Conservation (phyloP, 2,888 invertebrate species). For the Eucera pruinosa region DNA sequence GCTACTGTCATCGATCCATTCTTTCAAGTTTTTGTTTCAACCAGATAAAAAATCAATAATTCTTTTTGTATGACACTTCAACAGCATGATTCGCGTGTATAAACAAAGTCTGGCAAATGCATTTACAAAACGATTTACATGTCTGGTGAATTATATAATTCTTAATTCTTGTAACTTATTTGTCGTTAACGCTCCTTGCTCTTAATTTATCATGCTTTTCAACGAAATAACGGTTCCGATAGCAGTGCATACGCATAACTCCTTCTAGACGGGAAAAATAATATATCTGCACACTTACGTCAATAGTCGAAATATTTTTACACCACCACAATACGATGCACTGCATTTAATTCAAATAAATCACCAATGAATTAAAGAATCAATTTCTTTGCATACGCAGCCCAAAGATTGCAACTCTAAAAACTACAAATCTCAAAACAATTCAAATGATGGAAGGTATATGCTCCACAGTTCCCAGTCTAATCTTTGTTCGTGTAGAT, state of each 20-base stretch:
- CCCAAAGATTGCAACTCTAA: too few relatives aligned
- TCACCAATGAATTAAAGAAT: not conserved
- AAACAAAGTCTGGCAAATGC: not conserved
- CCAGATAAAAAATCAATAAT: not conserved
- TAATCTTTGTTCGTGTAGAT: too few relatives aligned
- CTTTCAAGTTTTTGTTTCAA: not conserved
- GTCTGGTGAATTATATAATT: conserved; percentile 18
- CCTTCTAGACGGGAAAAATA: not conserved
- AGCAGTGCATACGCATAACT: too few relatives aligned
- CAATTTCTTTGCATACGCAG: not conserved
- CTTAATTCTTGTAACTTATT: conserved; percentile 19
- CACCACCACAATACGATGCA: not conserved
- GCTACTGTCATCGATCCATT: too few relatives aligned
- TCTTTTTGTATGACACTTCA: not conserved
- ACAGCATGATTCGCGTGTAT: not conserved
- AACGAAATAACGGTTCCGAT: not conserved
- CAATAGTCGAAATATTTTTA: not conserved
- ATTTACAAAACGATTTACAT: conserved; percentile 21
- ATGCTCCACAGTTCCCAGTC: too few relatives aligned
- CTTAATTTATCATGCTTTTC: not conserved
- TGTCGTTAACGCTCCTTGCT: conserved; percentile 14
- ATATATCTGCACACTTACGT: not conserved
- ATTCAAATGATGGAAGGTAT: too few relatives aligned
- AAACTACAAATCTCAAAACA: too few relatives aligned
- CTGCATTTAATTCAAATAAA: not conserved